Percentiles rank a stretch among this genome's conserved stretches.
Evolutionary conservation across 2,113 vertebrate species (phyloP).

Genomic region (Pristiophorus japonicus): DNA sequence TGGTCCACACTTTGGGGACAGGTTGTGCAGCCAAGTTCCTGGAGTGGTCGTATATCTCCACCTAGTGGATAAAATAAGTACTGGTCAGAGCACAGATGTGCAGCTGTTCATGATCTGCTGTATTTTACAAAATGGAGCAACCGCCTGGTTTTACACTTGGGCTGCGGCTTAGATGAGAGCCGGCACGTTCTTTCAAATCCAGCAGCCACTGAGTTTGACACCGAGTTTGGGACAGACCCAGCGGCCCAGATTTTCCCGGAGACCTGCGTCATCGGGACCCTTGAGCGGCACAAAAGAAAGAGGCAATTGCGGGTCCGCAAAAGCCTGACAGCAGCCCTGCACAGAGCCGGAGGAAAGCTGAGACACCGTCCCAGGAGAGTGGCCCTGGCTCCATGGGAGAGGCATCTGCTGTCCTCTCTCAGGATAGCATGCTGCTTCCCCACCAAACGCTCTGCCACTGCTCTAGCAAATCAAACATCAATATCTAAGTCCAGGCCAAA

Average conservation of each 20-base stretch:
- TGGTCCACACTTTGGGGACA: not conserved
- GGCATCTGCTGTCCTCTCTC: too few species aligned
- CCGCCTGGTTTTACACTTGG: not conserved
- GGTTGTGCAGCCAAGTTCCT: not conserved
- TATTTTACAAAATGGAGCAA: not conserved
- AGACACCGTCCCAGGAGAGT: too few species aligned
- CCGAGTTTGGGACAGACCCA: not conserved
- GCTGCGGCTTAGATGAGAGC: not conserved
- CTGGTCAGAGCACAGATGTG: not conserved
- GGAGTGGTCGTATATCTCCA: slow-evolving; percentile 3
- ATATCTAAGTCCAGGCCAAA: too few species aligned
- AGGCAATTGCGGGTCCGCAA: not conserved
- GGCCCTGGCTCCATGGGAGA: too few species aligned
- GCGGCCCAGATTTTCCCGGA: not conserved
- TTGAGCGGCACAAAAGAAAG: not conserved
- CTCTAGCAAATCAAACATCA: too few species aligned
- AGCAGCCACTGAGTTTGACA: not conserved
- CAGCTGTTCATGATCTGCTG: not conserved
- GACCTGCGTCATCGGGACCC: not conserved
- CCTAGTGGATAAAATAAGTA: not conserved
- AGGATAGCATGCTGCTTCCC: too few species aligned
- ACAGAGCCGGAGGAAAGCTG: too few species aligned
- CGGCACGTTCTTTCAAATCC: not conserved
- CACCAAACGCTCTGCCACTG: too few species aligned
- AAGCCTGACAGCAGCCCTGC: too few species aligned